These are phyloP conservation scores for Drosophila mercatorum DNA, from an alignment of 2,888 invertebrate species.

Conservation along the genomic window DNA sequence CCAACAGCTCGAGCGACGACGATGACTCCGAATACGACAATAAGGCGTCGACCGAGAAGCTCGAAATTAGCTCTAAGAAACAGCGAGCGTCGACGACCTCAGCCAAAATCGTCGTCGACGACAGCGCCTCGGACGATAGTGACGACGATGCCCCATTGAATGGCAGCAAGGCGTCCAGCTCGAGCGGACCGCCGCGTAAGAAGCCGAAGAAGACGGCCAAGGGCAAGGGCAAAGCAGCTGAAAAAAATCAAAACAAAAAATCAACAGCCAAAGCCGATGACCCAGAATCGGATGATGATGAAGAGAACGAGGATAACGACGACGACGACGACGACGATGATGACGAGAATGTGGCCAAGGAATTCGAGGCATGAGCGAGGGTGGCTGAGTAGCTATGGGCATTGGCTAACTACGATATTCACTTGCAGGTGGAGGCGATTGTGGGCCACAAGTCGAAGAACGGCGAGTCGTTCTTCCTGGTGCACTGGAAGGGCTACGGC, in stretches of 20 bases:
- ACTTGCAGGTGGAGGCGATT: constrained; percentile 87
- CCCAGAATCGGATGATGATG: constrained; percentile 54
- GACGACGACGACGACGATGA: constrained; percentile 80
- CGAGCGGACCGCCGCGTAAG: constrained; percentile 68
- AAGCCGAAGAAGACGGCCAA: constrained; percentile 56
- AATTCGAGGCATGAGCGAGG: constrained; percentile 69
- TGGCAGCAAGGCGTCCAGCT: constrained; percentile 74
- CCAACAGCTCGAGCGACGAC: constrained; percentile 44
- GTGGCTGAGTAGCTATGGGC: not conserved
- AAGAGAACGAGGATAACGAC: constrained; percentile 78
- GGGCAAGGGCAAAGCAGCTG: constrained; percentile 22
- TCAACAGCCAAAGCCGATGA: constrained; percentile 5
- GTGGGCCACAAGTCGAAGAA: constrained; percentile 89
- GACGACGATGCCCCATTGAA: constrained; percentile 71
- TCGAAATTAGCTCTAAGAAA: constrained; percentile 40
- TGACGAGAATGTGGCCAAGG: constrained; percentile 81
- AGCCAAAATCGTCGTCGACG: not conserved
- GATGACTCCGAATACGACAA: constrained; percentile 24
- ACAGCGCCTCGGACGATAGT: constrained; percentile 70
- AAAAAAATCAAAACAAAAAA: constrained; percentile 30
- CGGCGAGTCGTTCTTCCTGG: constrained; percentile 89
- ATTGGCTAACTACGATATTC: not conserved
- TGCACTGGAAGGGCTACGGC: constrained; percentile 92
- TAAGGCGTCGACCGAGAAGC: constrained; percentile 38
- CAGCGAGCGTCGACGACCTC: constrained; percentile 9